phyloP scores from a whole-genome alignment of 1,140 invertebrate genomes.

The Proales similis region DNA sequence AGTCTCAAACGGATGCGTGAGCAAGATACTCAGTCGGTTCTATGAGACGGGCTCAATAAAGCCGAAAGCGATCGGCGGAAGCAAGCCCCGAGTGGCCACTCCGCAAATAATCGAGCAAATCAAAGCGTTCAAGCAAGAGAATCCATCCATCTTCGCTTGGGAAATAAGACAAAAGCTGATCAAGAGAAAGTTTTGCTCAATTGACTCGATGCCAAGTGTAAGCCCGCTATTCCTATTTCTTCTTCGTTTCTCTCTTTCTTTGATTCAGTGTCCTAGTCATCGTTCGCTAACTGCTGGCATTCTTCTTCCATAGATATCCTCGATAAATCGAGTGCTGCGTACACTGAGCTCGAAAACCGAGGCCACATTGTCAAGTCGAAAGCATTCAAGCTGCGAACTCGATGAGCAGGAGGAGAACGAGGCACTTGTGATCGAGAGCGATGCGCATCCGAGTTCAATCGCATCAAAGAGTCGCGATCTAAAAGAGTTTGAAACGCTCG shows the following conservation, averaged over 20 bases:
- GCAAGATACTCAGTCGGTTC: conserved; percentile 71
- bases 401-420: not conserved
- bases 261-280: not conserved
- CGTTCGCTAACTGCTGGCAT: no score
- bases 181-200: conserved; percentile 85
- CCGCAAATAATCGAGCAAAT: conserved; percentile 83
- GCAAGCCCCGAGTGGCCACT: conserved; percentile 65
- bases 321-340: conserved; percentile 37
- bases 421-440: conserved; percentile 1
- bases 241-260: not conserved
- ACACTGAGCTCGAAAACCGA: conserved; percentile 11
- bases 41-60: conserved; percentile 46
- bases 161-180: conserved; percentile 84
- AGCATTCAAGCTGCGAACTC: not conserved
- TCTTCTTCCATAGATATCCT: conserved; percentile 33
- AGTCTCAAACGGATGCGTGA: conserved; percentile 86
- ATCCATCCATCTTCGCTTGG: conserved; percentile 91
- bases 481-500: conserved; percentile 37
- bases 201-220: conserved; percentile 95
- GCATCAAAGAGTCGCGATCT: conserved; percentile 23
- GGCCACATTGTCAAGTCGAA: not conserved
- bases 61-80: conserved; percentile 37
- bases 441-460: not conserved
- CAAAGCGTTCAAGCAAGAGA: conserved; percentile 82
- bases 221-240: conserved; percentile 54